phyloP scores from a whole-genome alignment of 2,797 vertebrate species.

The Selene dorsalis region DNA sequence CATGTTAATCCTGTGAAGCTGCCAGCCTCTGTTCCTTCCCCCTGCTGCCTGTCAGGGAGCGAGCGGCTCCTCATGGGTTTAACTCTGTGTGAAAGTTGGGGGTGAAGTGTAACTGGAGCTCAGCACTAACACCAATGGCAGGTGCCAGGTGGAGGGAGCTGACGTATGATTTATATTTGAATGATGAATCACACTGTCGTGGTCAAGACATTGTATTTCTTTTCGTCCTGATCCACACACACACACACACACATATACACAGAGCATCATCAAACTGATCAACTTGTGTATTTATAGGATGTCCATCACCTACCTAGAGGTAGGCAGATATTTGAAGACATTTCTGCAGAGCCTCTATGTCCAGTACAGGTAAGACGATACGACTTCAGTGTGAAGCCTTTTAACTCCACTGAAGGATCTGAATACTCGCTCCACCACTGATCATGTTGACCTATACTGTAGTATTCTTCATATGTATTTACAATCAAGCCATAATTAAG shows the following conservation, averaged over 20 bases:
- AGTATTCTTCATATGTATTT: neutral
- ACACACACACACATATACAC: neutral
- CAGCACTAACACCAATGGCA: conserved; percentile 8
- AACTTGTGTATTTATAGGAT: neutral
- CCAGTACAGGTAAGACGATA: no score
- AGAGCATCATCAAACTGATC: neutral
- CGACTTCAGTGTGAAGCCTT: neutral
- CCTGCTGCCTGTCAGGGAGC: neutral
- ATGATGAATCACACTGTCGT: conserved; percentile 27
- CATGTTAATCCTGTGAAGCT: neutral
- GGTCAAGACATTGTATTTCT: neutral
- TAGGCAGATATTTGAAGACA: neutral
- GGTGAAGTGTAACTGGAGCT: conserved; percentile 8
- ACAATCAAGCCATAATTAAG: neutral
- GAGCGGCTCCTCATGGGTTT: neutral
- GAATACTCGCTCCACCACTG: neutral
- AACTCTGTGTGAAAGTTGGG: conserved; percentile 1
- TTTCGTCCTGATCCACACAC: neutral
- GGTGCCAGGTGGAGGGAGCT: neutral
- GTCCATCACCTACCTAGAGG: neutral
- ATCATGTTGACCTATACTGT: neutral
- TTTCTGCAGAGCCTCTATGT: neutral
- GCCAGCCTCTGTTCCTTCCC: neutral
- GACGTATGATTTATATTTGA: conserved; percentile 7
- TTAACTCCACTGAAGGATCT: neutral